Evolutionary conservation across 2,797 vertebrate species (phyloP).

Genomic region (Emys orbicularis): DNA sequence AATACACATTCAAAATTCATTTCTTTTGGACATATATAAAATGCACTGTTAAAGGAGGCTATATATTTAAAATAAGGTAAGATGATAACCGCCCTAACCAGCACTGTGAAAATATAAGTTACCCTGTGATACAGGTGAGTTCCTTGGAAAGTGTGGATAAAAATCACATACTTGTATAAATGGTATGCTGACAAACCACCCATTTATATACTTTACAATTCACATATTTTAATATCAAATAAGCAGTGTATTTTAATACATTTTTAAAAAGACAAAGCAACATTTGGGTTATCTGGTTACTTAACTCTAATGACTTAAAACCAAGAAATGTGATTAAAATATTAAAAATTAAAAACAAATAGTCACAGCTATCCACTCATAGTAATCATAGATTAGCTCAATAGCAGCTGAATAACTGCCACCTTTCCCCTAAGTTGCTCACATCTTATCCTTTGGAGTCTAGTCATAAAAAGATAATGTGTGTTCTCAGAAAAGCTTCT

Average conservation of each 20-base stretch:
- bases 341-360: background rate
- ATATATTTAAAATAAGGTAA: background rate
- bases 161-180: background rate
- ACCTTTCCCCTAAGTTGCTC: conserved; percentile 2
- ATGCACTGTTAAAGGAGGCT: background rate
- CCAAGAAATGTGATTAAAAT: background rate
- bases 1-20: background rate
- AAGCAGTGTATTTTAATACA: background rate
- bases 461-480: background rate
- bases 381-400: background rate
- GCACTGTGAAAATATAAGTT: background rate
- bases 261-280: conserved; percentile 14
- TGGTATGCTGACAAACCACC: background rate
- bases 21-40: background rate
- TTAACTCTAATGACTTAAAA: background rate
- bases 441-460: background rate
- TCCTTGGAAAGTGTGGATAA: background rate
- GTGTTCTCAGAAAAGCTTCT: background rate
- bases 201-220: background rate
- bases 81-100: background rate
- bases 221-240: background rate
- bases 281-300: background rate
- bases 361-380: background rate
- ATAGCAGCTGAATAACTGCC: conserved; percentile 1
- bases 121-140: background rate